Evolutionary conservation across 2,888 invertebrate species (phyloP), one percentile per base, ranked within the genome.

Genomic region (Patella ulyssiponensis): DNA sequence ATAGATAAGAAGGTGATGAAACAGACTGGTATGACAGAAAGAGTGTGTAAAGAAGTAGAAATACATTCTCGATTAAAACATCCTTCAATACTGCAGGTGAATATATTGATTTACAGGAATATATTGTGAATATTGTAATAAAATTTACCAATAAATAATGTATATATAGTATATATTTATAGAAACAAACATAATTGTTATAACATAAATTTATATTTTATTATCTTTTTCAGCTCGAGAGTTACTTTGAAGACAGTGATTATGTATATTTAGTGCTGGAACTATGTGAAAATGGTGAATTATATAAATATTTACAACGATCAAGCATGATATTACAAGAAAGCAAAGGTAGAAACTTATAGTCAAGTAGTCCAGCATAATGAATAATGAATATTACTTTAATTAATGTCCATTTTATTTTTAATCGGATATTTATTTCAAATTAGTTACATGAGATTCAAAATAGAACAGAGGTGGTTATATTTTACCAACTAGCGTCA

Each of bases 241-340:
- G 96, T n/a, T 97, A 95, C 92, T 98, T 98, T 92, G 97, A 98
- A 93, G 97, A 98, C 93, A 93, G 93, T 76, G 94, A 96, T 90
- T 96, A 96, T 93, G 97, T 98, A 64, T 98, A 98, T 92, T 93
- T 98, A 88, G 95, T 98, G 64, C 93, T 98, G 89, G 98, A 98
- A 92, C 92, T 98, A 85, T 98, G 98, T 87, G 95, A 96, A 86
- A 96, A 96, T 93, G 98, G 98, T 74, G 97, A 97, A 91, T 92
- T 98, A 80, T 96, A 97, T 85, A 94, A 95, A 86, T 97, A 95
- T 90, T 94, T 98, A 88, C 96, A 95, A 92, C 93, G 87, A 77
- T 90, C 86, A 69, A 86, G 88, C 71, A 85, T 87, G 76, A 87
- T 88, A 11, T 90, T 94, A 17, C 86, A 91, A 2, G 94, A 94